These are phyloP conservation scores for Oncorhynchus mykiss DNA, from an alignment of 2,113 vertebrate species.

Conservation along the genomic window DNA sequence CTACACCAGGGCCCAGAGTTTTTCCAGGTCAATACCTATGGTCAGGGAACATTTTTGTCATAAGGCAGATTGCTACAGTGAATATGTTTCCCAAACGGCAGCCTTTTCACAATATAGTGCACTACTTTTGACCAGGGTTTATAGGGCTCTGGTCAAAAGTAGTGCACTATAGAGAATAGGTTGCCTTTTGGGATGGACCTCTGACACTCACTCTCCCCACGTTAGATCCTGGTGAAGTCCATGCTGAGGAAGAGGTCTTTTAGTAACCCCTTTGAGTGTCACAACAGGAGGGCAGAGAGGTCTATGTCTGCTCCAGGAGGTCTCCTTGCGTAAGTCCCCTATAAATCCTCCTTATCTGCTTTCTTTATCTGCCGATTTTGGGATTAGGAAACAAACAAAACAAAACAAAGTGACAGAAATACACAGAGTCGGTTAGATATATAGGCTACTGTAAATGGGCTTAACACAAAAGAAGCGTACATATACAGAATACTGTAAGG, in stretches of 20 bases:
- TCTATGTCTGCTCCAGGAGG: conserved; percentile 94
- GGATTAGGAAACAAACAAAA: conserved; percentile 44
- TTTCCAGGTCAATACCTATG: no score
- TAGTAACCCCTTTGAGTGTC: conserved; percentile 88
- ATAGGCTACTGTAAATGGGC: not conserved
- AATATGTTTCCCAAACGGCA: no score
- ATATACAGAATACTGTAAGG: no score
- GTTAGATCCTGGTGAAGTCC: conserved; percentile 92
- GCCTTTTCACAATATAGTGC: no score
- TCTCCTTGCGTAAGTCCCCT: conserved; percentile 82
- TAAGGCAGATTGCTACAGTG: no score
- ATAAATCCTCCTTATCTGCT: conserved; percentile 38
- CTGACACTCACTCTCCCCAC: conserved; percentile 9
- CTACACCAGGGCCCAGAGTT: no score
- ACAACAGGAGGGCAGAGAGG: conserved; percentile 78
- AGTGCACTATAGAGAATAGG: no score
- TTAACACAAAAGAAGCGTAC: no score
- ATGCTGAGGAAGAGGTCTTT: conserved; percentile 97
- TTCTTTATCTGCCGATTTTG: conserved; percentile 36
- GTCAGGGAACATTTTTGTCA: no score
- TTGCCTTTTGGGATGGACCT: no score
- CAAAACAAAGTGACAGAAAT: conserved; percentile 46
- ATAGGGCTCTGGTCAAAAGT: no score
- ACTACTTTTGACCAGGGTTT: no score
- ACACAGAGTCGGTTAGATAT: conserved; percentile 20